Evolutionary conservation across 2,797 vertebrate species (phyloP), one percentile per base, ranked within the genome.

Genomic region (Cirrhinus molitorella): DNA sequence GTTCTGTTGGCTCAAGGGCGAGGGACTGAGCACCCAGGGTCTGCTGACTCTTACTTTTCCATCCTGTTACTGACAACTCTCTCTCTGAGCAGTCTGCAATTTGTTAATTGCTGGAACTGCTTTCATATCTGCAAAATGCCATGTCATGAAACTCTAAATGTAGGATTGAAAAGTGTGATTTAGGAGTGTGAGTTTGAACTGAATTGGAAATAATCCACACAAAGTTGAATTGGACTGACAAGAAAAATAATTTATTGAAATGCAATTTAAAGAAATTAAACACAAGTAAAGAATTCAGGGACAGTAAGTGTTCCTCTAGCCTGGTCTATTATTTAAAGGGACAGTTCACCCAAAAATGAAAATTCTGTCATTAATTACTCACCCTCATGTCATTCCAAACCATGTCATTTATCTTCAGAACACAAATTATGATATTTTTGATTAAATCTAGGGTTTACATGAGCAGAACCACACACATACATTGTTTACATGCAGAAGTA

Each of bases 21-120:
- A 59, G 67, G 53, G 57, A 63, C 61, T 28, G 51, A 81, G 68
- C 67, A 70, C 81, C 78, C 71, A 75, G 49, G 79, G 81, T 81
- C 84, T 77, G 53, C 83, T 85, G 80, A 71, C 83, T 83, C 17
- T n/a, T 37, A 55, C 49, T 87, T 75, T 76, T 87, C 51, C 61
- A 51, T 76, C 43, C 37, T 63, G 34, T 74, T 74, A 61, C n/a
- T 83, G 37, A 81, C 37, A 37, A 74, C 37, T 53, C 31, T 61
- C 47, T 67, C 25, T 86, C 78, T 79, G 40, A 79, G 80, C 63
- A 65, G 63, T 81, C 73, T 83, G 61, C 76, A 57, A 49, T 73
- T 74, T 66, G 68, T 73, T 79, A 53, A 87, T 87, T 79, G 51
- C 77, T 79, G 65, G 49, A 85, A 74, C 17, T 80, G 61, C 37